Conservation (phyloP, 2,888 invertebrate species). For the Leptopilina drosophilae region DNA sequence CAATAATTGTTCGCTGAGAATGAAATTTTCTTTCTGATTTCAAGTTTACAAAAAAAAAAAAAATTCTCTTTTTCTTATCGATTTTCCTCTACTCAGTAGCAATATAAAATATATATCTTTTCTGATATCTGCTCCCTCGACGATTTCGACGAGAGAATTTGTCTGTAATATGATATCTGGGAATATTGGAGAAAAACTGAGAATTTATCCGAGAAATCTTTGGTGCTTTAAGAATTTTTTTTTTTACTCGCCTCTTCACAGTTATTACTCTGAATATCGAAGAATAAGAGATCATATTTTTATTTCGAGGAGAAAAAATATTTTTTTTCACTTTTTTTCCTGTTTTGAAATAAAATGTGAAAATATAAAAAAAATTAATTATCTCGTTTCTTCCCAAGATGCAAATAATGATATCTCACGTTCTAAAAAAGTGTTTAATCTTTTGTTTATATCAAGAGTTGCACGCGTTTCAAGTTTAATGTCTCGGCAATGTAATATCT, state of each 20-base stretch:
- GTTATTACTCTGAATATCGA: constrained; percentile 26
- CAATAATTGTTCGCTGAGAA: not conserved
- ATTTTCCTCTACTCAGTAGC: constrained; percentile 5
- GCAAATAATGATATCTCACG: constrained; percentile 2
- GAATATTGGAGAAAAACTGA: constrained; percentile 30
- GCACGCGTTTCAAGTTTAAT: not conserved
- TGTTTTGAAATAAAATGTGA: too few relatives aligned
- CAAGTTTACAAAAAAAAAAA: not conserved
- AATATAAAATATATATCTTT: constrained; percentile 38
- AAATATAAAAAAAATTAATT: too few relatives aligned
- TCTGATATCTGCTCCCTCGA: constrained; percentile 33
- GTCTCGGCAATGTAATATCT: not conserved
- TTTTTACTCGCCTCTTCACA: not conserved
- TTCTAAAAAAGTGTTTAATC: not conserved
- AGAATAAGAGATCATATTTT: not conserved
- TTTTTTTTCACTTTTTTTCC: too few relatives aligned
- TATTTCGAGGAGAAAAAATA: not conserved
- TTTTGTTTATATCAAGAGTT: not conserved
- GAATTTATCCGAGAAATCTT: constrained; percentile 27
- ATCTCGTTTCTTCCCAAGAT: not conserved
- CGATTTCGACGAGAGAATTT: constrained; percentile 33
- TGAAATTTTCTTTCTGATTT: constrained; percentile 13
- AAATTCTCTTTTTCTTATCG: not conserved
- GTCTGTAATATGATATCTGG: constrained; percentile 13
- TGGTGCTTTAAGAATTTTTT: not conserved